Percentiles rank a stretch among this genome's conserved stretches.
Conservation (phyloP, 2,113 vertebrate species). For the Alethe diademata region DNA sequence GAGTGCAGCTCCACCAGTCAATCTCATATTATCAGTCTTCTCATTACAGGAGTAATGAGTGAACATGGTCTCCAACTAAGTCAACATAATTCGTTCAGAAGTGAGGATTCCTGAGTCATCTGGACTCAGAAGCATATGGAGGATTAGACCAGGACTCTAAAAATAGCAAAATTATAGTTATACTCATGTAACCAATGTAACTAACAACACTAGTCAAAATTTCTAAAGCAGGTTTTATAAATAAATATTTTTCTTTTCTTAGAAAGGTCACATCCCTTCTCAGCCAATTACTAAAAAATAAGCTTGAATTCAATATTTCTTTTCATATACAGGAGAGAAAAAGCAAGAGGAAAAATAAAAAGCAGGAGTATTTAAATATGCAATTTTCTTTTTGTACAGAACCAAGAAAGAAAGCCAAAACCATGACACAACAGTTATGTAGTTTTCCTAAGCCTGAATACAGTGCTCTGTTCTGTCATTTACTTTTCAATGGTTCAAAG, state of each 20-base stretch:
- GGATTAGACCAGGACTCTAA: not conserved
- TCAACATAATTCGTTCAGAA: not conserved
- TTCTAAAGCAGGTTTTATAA: not conserved
- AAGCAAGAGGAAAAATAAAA: not conserved
- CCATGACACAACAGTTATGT: not conserved
- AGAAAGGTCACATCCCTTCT: not conserved
- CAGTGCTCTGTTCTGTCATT: not conserved
- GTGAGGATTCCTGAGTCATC: not conserved
- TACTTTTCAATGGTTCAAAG: not conserved
- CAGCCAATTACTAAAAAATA: not conserved
- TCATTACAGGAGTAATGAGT: not conserved
- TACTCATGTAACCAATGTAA: not conserved
- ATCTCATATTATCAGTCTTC: not conserved
- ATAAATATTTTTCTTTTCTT: not conserved
- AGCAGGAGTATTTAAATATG: not conserved
- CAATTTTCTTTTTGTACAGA: not conserved
- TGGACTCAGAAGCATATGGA: not conserved
- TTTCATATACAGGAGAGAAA: not conserved
- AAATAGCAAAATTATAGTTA: not conserved
- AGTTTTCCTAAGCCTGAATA: not conserved
- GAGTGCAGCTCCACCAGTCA: not conserved
- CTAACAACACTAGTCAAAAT: not conserved
- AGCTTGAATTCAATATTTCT: not conserved
- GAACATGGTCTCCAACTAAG: not conserved
- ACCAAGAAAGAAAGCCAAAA: not conserved